Evolutionary conservation across 1,140 invertebrate species (phyloP).

Genomic region (Homalodisca vitripennis): DNA sequence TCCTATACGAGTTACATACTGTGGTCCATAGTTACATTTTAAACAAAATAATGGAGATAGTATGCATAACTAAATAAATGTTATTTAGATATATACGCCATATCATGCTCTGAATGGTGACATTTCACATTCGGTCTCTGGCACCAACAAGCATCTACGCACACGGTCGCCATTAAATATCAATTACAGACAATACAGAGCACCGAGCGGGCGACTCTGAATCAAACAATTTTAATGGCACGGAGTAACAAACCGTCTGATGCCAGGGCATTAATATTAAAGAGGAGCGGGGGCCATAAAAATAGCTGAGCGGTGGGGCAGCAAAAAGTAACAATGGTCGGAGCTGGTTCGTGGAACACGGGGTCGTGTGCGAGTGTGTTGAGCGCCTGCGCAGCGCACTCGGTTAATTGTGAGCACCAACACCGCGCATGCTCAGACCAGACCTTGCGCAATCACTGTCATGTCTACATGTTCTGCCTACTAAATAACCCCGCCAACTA

Average conservation of each 20-base stretch:
- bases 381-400: neutral
- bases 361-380: slow-evolving; percentile 1
- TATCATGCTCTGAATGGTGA: no score
- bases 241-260: slow-evolving; percentile 23
- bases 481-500: neutral
- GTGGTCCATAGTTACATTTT: no score
- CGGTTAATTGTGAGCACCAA: slow-evolving; percentile 11
- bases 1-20: no score
- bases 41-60: no score
- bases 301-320: slow-evolving; percentile 4
- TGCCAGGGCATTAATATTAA: slow-evolving; percentile 21
- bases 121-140: no score
- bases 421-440: neutral
- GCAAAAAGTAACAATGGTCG: slow-evolving; percentile 23
- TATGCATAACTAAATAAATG: no score
- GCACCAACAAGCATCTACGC: no score
- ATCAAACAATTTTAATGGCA: slow-evolving; percentile 23
- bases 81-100: no score
- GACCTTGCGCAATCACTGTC: neutral
- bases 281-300: slow-evolving; percentile 26
- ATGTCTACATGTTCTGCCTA: neutral
- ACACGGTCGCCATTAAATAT: slow-evolving; percentile 19
- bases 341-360: neutral
- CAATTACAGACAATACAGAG: slow-evolving; percentile 4
- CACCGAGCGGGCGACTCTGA: neutral